A percentile compares a stretch with the other conserved stretches of the same genome.
phyloP scores from a whole-genome alignment of 2,888 invertebrate genomes.

The Archips crataeganus region DNA sequence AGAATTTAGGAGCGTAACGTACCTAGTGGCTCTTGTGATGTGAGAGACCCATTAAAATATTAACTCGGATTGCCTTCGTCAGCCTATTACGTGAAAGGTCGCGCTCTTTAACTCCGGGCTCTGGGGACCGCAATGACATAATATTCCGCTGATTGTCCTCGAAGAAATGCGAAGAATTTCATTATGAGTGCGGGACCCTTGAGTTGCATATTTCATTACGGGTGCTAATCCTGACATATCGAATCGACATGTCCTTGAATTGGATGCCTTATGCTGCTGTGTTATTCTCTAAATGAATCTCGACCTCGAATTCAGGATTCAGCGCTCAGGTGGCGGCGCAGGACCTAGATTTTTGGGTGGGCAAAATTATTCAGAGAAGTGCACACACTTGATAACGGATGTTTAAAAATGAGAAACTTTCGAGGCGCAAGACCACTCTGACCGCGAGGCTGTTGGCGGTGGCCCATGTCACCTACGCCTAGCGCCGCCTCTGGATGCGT shows the following conservation, averaged over 20 bases:
- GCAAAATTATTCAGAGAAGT: too few species aligned
- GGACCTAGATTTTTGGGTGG: too few species aligned
- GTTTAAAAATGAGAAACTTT: too few species aligned
- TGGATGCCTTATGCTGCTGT: not conserved
- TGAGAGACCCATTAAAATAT: conserved; percentile 12
- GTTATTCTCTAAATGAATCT: too few species aligned
- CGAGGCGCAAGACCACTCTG: too few species aligned
- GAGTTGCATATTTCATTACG: conserved; percentile 9
- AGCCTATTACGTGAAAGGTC: conserved; percentile 22
- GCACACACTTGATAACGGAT: too few species aligned
- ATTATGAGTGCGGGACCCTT: conserved; percentile 14
- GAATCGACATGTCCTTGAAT: conserved; percentile 2
- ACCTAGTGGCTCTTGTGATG: not conserved
- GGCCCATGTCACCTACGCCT: too few species aligned
- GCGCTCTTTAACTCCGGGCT: conserved; percentile 16
- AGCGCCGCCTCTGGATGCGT: too few species aligned
- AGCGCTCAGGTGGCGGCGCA: too few species aligned
- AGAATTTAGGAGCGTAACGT: too few species aligned
- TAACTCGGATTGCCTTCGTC: conserved; percentile 1
- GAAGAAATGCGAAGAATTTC: conserved; percentile 32
- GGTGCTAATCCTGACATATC: conserved; percentile 29
- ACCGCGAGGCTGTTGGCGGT: too few species aligned
- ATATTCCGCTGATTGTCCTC: conserved; percentile 24
- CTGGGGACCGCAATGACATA: conserved; percentile 5
- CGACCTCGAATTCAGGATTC: too few species aligned